phyloP scores from a whole-genome alignment of 2,113 vertebrate species.

The Elaphurus davidianus region DNA sequence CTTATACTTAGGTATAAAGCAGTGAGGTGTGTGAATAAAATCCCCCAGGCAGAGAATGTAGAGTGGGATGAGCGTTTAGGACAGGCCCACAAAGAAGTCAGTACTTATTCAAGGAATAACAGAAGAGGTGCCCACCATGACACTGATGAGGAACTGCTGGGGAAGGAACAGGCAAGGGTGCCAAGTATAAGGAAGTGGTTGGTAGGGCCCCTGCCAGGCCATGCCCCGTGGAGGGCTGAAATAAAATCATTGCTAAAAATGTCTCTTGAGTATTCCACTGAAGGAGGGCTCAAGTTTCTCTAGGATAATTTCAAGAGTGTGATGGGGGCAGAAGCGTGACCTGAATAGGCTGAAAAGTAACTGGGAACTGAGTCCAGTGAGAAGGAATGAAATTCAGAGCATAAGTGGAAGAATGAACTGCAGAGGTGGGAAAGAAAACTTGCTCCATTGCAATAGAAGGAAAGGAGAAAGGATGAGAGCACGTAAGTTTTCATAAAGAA shows the following conservation, averaged over 20 bases:
- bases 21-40: background rate
- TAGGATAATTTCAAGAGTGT: background rate
- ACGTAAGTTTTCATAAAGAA: background rate
- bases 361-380: background rate
- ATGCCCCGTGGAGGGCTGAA: background rate
- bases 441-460: background rate
- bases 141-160: background rate
- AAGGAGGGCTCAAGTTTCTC: background rate
- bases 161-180: background rate
- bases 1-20: background rate
- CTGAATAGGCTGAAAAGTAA: background rate
- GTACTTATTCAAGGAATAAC: background rate
- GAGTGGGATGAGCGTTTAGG: background rate
- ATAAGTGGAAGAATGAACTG: background rate
- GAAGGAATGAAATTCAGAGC: background rate
- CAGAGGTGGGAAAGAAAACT: background rate
- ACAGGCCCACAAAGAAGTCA: background rate
- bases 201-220: background rate
- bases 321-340: background rate
- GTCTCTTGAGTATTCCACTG: background rate
- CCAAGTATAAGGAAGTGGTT: background rate
- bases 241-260: background rate
- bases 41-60: background rate
- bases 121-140: background rate
- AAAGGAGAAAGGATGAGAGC: background rate